Conservation (phyloP, 2,797 vertebrate genomes). For the Pipistrellus nathusii region DNA sequence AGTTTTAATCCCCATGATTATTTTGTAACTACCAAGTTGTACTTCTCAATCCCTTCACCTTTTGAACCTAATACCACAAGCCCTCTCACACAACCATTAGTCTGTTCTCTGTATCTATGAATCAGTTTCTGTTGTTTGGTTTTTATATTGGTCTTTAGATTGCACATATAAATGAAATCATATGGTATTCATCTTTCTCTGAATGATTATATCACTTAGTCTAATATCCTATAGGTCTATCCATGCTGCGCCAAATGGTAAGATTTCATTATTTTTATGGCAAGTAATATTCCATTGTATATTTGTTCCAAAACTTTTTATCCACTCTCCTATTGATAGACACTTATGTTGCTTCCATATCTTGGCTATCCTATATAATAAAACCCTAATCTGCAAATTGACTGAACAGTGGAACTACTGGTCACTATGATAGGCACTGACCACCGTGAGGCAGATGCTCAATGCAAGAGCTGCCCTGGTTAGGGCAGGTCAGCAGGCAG, state of each 20-base stretch:
- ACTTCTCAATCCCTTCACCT: background rate
- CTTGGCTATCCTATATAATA: background rate
- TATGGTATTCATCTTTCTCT: background rate
- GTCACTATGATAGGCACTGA: no score
- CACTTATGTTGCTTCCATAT: background rate
- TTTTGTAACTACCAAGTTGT: background rate
- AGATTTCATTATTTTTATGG: background rate
- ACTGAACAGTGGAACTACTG: no score
- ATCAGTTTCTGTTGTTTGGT: background rate
- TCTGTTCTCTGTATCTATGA: background rate
- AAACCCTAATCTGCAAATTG: no score
- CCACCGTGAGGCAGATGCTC: no score
- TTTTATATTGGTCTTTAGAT: background rate
- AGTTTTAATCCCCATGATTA: background rate
- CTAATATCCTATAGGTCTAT: background rate
- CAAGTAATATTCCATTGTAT: background rate
- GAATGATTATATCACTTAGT: background rate
- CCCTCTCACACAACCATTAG: no score
- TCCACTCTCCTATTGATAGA: background rate
- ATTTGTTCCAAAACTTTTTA: background rate
- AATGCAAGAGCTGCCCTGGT: no score
- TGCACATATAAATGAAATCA: background rate
- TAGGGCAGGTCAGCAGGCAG: fast-evolving
- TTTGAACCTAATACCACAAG: background rate
- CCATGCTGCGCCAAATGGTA: background rate